phyloP scores from a whole-genome alignment of 2,113 vertebrate genomes.

The Cinclus cinclus region DNA sequence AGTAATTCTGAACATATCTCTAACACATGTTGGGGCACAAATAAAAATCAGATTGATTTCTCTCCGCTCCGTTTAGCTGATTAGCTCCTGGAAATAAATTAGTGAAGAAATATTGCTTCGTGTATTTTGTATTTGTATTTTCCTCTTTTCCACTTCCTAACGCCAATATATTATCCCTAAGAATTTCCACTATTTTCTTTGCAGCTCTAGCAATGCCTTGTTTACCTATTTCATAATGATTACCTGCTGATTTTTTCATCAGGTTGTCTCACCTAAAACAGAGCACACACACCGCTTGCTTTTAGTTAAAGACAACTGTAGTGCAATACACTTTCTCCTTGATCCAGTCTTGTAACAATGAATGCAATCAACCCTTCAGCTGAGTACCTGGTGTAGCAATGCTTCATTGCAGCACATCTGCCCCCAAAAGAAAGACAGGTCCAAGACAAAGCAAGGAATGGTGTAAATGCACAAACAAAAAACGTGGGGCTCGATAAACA shows the following conservation, averaged over 20 bases:
- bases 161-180: background rate
- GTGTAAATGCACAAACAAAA: background rate
- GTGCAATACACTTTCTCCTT: constrained; percentile 6
- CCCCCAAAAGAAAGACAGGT: background rate
- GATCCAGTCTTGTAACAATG: constrained; percentile 34
- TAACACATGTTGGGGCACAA: no score
- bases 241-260: constrained; percentile 56
- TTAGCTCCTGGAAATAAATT: background rate
- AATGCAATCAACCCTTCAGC: background rate
- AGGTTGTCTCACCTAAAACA: constrained; percentile 44
- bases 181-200: background rate
- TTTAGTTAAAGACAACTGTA: constrained; percentile 65
- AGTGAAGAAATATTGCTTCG: background rate
- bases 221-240: constrained; percentile 61
- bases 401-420: background rate
- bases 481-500: background rate
- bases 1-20: background rate
- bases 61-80: background rate
- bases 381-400: background rate
- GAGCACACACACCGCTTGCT: constrained; percentile 11
- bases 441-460: background rate
- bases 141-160: background rate
- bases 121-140: background rate
- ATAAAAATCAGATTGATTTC: background rate
- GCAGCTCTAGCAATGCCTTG: background rate